Conservation (phyloP, 2,797 vertebrate species). For the Typhlichthys eigenmanni region DNA sequence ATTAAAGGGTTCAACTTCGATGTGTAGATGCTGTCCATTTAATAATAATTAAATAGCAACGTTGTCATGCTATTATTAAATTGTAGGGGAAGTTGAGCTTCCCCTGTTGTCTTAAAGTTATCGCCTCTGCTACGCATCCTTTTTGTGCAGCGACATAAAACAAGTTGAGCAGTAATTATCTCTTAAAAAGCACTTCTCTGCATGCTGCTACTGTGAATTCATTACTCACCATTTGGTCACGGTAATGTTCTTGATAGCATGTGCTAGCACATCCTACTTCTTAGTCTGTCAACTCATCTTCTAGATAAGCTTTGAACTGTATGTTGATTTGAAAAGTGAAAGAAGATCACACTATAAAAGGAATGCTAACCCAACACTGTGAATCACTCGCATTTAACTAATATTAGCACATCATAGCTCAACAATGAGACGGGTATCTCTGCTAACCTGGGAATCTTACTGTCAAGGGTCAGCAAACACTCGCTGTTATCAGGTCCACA, state of each 20-base stretch:
- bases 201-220: background rate
- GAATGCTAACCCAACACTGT: background rate
- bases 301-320: background rate
- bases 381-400: slow-evolving; percentile 2
- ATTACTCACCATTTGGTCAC: background rate
- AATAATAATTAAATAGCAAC: too few species aligned
- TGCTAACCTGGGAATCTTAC: slow-evolving; percentile 24
- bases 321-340: background rate
- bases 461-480: slow-evolving; percentile 35
- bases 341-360: background rate
- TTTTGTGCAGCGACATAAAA: too few species aligned
- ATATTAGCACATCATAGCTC: slow-evolving; percentile 8
- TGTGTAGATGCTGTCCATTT: too few species aligned
- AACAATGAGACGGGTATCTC: slow-evolving; percentile 29
- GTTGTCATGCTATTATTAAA: too few species aligned
- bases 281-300: background rate
- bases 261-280: background rate
- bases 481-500: slow-evolving; percentile 43
- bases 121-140: too few species aligned
- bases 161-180: too few species aligned
- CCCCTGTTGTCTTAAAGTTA: too few species aligned
- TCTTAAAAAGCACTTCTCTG: too few species aligned
- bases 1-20: too few species aligned
- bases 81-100: too few species aligned
- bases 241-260: background rate